phyloP scores from a whole-genome alignment of 1,140 invertebrate genomes.

The Hormaphis cornu region DNA sequence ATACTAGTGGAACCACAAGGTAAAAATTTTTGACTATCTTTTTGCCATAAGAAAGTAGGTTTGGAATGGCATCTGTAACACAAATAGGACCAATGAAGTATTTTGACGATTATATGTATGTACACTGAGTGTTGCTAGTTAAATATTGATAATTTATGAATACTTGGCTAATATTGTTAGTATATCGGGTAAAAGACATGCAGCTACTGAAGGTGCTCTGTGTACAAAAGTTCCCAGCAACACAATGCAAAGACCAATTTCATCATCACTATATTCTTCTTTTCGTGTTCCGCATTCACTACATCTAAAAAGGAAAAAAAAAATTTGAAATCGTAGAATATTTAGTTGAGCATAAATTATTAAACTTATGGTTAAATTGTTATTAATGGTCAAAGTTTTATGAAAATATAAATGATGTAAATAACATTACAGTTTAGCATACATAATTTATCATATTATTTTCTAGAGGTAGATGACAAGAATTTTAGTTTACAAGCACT shows the following conservation, averaged over 20 bases:
- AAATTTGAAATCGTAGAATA: too few species aligned
- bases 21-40: slow-evolving; percentile 73
- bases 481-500: too few species aligned
- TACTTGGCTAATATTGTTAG: slow-evolving; percentile 74
- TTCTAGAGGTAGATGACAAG: too few species aligned
- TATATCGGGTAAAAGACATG: slow-evolving; percentile 84
- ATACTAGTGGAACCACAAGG: slow-evolving; percentile 84
- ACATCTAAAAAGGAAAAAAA: slow-evolving; percentile 46
- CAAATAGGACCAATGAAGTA: too few species aligned
- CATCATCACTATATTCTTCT: slow-evolving; percentile 95
- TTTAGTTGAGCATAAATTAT: too few species aligned
- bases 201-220: slow-evolving; percentile 84
- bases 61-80: slow-evolving; percentile 57
- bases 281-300: slow-evolving; percentile 70
- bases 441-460: too few species aligned
- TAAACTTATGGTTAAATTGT: too few species aligned
- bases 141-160: slow-evolving; percentile 20
- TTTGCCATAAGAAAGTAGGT: slow-evolving; percentile 82
- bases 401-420: too few species aligned
- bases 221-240: slow-evolving; percentile 92
- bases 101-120: too few species aligned
- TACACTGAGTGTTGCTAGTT: not conserved
- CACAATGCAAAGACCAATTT: slow-evolving; percentile 87
- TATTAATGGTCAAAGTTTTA: too few species aligned
- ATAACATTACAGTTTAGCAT: too few species aligned